Evolutionary conservation across 2,113 vertebrate species (phyloP).

Genomic region (Eudyptes chrysolophus): DNA sequence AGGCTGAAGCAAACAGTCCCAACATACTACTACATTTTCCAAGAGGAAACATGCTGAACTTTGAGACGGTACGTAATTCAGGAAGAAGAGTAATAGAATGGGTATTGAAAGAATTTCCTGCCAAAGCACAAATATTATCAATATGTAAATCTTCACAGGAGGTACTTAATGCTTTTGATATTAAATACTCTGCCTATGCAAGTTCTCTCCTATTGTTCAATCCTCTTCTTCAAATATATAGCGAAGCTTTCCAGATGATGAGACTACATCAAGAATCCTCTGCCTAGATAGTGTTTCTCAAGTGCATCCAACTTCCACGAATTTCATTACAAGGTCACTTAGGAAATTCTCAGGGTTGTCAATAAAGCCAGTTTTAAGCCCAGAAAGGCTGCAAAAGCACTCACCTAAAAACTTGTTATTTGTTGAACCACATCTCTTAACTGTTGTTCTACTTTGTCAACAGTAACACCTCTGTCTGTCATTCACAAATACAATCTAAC

Average conservation of each 20-base stretch:
- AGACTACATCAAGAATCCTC: slow-evolving; percentile 6
- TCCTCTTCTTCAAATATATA: not conserved
- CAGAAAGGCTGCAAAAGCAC: not conserved
- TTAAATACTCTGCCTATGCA: slow-evolving; percentile 42
- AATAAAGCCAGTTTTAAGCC: not conserved
- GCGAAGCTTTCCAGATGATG: not conserved
- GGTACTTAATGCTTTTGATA: slow-evolving; percentile 53
- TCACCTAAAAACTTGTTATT: not conserved
- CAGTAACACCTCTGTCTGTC: not conserved
- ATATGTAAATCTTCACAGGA: slow-evolving; percentile 64
- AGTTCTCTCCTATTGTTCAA: slow-evolving; percentile 35
- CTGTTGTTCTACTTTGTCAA: not conserved
- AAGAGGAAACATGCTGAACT: not conserved
- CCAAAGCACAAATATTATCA: slow-evolving; percentile 57
- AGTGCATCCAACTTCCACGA: not conserved
- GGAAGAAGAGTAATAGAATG: slow-evolving; percentile 61
- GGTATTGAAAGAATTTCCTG: slow-evolving; percentile 67
- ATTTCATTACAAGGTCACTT: not conserved
- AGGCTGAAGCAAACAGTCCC: not conserved
- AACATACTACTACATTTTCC: not conserved
- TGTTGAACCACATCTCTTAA: not conserved
- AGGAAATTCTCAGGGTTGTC: not conserved
- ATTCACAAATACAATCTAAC: not conserved
- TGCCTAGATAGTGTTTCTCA: not conserved
- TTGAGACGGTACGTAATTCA: slow-evolving; percentile 37